Conservation (phyloP, 2,888 invertebrate genomes). For the Oxystoma pomonae region DNA sequence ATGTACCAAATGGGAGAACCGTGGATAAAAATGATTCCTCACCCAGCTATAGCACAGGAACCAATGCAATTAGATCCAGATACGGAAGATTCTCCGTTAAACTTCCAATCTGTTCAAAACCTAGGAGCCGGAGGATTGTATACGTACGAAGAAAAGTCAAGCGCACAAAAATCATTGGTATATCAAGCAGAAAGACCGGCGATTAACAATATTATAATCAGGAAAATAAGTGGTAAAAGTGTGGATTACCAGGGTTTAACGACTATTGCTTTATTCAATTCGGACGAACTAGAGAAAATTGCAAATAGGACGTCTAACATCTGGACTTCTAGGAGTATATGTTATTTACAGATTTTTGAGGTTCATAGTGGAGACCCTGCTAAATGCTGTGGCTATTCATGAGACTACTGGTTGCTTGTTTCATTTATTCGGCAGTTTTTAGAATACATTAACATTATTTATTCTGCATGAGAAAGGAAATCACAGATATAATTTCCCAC, state of each 20-base stretch:
- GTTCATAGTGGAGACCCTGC: not conserved
- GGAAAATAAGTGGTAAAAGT: not conserved
- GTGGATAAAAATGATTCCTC: not conserved
- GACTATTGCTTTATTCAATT: not conserved
- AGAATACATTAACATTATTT: not conserved
- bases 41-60: not conserved
- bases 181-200: not conserved
- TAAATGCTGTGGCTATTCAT: not conserved
- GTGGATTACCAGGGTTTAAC: not conserved
- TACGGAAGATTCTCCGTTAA: not conserved
- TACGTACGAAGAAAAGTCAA: not conserved
- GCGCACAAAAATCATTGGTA: not conserved
- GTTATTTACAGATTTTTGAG: not conserved
- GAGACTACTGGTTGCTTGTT: not conserved
- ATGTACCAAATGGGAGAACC: not conserved
- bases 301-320: not conserved
- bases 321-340: not conserved
- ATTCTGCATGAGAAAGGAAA: not conserved
- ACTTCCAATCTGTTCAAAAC: not conserved
- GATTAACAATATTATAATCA: not conserved
- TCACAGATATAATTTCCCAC: not conserved
- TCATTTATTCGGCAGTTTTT: not conserved
- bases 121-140: not conserved
- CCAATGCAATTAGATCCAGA: not conserved
- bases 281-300: not conserved